These are phyloP conservation scores for Tangachromis dhanisi DNA, from an alignment of 2,113 vertebrate genomes.

Conservation along the genomic window DNA sequence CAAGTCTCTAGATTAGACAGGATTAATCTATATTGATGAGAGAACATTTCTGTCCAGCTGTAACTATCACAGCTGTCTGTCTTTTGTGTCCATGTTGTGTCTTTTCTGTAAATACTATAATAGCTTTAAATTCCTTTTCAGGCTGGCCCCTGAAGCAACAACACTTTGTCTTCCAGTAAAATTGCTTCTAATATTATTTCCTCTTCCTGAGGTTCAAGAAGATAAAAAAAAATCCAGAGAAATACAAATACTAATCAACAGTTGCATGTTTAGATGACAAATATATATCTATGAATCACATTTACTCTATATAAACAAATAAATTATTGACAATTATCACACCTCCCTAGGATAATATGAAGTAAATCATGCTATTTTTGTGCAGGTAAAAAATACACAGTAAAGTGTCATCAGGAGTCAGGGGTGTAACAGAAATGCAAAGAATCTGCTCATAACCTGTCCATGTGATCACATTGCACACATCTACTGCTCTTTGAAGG, in stretches of 20 bases:
- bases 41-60: conserved; percentile 8
- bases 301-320: not conserved
- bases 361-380: not conserved
- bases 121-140: not conserved
- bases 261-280: not conserved
- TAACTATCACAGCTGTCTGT: not conserved
- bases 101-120: not conserved
- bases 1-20: conserved; percentile 32
- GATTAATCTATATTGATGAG: conserved; percentile 36
- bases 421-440: not conserved
- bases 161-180: not conserved
- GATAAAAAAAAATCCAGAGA: not conserved
- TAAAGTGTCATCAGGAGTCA: not conserved
- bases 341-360: not conserved
- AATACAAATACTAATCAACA: not conserved
- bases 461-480: not conserved
- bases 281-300: not conserved
- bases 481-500: not conserved
- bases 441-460: not conserved
- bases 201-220: not conserved
- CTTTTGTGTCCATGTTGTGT: not conserved
- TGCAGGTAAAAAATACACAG: not conserved
- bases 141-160: not conserved
- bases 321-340: not conserved
- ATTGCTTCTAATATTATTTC: not conserved